A percentile compares a stretch with the other conserved stretches of the same genome.
These are phyloP conservation scores for Gibbula magus DNA, from an alignment of 2,888 invertebrate species.

Conservation along the genomic window DNA sequence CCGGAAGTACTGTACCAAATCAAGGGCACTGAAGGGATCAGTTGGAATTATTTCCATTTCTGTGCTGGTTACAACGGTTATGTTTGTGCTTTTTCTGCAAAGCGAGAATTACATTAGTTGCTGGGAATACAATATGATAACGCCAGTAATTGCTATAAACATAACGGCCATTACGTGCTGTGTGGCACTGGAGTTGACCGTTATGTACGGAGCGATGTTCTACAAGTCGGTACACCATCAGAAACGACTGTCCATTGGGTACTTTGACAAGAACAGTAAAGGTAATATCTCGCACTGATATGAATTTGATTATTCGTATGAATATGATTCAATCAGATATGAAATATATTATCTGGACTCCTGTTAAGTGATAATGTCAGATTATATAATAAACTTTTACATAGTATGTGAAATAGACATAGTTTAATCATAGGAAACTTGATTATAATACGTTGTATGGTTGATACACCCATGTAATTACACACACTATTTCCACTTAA, in stretches of 20 bases:
- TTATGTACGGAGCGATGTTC: not conserved
- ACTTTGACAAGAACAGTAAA: not conserved
- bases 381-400: too few species aligned
- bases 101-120: not conserved
- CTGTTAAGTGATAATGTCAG: too few species aligned
- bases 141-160: not conserved
- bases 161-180: not conserved
- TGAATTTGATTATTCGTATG: too few species aligned
- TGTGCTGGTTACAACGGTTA: not conserved
- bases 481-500: too few species aligned
- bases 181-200: not conserved
- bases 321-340: too few species aligned
- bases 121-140: not conserved
- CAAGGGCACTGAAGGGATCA: not conserved
- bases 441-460: too few species aligned
- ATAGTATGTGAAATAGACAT: too few species aligned
- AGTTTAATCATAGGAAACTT: too few species aligned
- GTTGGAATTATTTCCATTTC: not conserved
- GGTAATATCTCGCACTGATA: too few species aligned
- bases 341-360: too few species aligned
- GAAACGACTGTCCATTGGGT: not conserved
- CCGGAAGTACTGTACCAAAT: not conserved
- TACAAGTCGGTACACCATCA: not conserved
- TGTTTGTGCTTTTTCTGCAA: not conserved
- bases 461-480: too few species aligned